Evolutionary conservation across 2,797 vertebrate genomes (phyloP), one percentile per base, ranked within the genome.

Genomic region (Chrosomus eos): DNA sequence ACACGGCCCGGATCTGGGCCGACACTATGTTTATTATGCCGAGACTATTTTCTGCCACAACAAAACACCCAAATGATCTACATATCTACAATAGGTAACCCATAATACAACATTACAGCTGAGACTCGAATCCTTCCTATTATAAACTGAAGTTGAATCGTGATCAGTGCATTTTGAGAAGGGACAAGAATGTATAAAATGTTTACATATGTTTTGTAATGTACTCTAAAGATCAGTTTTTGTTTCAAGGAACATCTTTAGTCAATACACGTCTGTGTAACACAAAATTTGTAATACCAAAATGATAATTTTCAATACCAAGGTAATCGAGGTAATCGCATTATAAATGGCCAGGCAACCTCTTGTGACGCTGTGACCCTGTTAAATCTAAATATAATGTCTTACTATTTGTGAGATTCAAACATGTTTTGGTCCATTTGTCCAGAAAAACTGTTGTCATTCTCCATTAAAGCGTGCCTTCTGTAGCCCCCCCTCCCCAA

Each of bases 391-490:
- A 74, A 23, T 8, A 45, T 8, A 45, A 48, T 74, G 70, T 70
- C 10, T n/a, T 10, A 38, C 14, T 40, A 53, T 48, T 74, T 28
- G 40, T 23, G 40, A 64, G 43, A 80, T n/a, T 72, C 48, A 60
- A 13, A n/a, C 6, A 6, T 21, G 58, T 28, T 53, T 55, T 31
- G 45, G 31, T 81, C n/a, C 13, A 10, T 51, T 66, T 58, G 38
- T 64, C 80, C 45, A 67, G 23, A 81, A 68, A 33, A 82, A 62
- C 76, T 10, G 18, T 68, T 33, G 23, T 28, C 8, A 28, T 68
- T 85, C 33, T 85, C 9, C 58, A 64, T 82, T 62, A 74, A 73
- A 73, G 90, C 91, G 95, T 95, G 95, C 95, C 95, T 95, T 95
- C 91, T 91, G 90, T 93, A 89, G 85, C 19, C 40, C 28, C 23